Percentiles rank a stretch among this genome's conserved stretches.
These are phyloP conservation scores for Rutpela maculata DNA, from an alignment of 2,888 invertebrate species.

Conservation along the genomic window DNA sequence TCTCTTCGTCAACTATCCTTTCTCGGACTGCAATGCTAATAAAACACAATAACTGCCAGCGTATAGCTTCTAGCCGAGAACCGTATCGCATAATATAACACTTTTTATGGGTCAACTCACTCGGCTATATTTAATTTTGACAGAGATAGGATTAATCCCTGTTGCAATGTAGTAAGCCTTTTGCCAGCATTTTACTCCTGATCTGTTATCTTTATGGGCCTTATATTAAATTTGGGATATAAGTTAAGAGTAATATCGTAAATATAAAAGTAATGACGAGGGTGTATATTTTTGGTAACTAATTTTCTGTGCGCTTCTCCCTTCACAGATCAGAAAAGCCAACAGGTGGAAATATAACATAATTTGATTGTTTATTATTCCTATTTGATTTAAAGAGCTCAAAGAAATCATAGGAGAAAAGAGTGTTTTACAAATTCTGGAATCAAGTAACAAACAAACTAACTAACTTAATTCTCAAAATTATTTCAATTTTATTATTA, in stretches of 20 bases:
- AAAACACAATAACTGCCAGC: constrained; percentile 39
- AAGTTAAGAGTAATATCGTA: constrained; percentile 22
- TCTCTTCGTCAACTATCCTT: constrained; percentile 28
- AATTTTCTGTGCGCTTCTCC: not conserved
- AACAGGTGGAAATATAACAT: not conserved
- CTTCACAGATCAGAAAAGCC: not conserved
- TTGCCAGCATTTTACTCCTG: constrained; percentile 25
- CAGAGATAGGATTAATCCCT: constrained; percentile 35
- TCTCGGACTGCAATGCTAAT: constrained; percentile 29
- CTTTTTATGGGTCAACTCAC: constrained; percentile 37
- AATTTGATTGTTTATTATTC: not conserved
- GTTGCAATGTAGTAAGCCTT: constrained; percentile 26
- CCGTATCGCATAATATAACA: constrained; percentile 36
- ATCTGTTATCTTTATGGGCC: constrained; percentile 34
- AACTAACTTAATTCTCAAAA: too few relatives aligned
- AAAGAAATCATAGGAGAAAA: not conserved
- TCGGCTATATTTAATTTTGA: constrained; percentile 34
- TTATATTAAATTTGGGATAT: constrained; percentile 34
- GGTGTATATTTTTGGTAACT: not conserved
- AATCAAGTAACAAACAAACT: too few relatives aligned
- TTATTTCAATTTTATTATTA: too few relatives aligned
- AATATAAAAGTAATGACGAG: constrained; percentile 16
- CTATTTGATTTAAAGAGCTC: not conserved
- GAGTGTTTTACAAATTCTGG: too few relatives aligned
- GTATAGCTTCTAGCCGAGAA: constrained; percentile 19